Evolutionary conservation across 2,888 invertebrate genomes (phyloP).

Genomic region (Parnassius orleans): DNA sequence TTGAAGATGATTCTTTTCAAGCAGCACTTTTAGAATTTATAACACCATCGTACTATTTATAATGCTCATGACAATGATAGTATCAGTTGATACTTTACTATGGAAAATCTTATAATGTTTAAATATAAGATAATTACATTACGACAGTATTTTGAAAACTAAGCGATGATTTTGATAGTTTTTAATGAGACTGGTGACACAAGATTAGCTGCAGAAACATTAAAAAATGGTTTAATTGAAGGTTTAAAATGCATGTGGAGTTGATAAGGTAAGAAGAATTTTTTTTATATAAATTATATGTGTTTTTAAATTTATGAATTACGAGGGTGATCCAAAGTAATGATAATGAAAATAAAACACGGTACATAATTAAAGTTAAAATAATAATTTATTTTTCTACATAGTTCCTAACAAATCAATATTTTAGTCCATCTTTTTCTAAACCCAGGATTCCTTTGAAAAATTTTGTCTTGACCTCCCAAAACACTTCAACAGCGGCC

Average conservation of each 20-base stretch:
- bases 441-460: too few species aligned
- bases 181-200: constrained; percentile 40
- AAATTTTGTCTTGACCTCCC: too few species aligned
- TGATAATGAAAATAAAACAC: too few species aligned
- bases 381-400: too few species aligned
- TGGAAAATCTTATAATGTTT: constrained; percentile 61
- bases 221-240: constrained; percentile 53
- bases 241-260: constrained; percentile 63
- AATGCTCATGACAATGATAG: constrained; percentile 61
- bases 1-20: constrained; percentile 47
- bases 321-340: too few species aligned
- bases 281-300: too few species aligned
- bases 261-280: constrained; percentile 56
- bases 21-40: constrained; percentile 49
- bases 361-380: too few species aligned
- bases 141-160: constrained; percentile 58
- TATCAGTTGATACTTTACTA: constrained; percentile 56
- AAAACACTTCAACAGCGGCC: too few species aligned
- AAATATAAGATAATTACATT: constrained; percentile 71
- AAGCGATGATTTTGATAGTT: constrained; percentile 44
- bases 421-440: too few species aligned
- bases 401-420: too few species aligned
- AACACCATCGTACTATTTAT: constrained; percentile 48
- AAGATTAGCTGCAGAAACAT: constrained; percentile 44
- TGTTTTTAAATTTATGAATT: too few species aligned